Evolutionary conservation across 2,797 vertebrate species (phyloP).

Genomic region (Paedocypris micromegethes): DNA sequence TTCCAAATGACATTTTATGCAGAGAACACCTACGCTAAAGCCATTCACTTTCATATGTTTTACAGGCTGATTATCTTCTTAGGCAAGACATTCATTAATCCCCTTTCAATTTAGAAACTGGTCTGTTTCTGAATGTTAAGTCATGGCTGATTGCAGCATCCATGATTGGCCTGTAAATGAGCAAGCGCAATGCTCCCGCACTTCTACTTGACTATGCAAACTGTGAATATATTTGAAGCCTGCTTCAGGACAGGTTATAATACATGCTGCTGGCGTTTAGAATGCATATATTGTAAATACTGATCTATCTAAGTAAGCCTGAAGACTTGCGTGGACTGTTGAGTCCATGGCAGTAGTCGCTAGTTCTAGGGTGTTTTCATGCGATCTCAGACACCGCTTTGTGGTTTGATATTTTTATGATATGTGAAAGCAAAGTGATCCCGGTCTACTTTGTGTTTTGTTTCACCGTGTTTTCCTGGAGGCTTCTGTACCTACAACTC

Average conservation of each 20-base stretch:
- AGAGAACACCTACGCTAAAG: not conserved
- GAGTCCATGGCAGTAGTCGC: too few species aligned
- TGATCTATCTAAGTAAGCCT: too few species aligned
- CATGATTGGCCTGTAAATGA: constrained; percentile 47
- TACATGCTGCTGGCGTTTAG: too few species aligned
- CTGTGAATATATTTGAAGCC: constrained; percentile 10
- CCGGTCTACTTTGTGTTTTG: too few species aligned
- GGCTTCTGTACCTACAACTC: too few species aligned
- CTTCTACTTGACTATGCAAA: constrained; percentile 35
- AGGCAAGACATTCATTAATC: not conserved
- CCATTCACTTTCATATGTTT: not conserved
- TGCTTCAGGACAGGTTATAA: constrained; percentile 25
- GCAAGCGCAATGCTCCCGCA: constrained; percentile 22
- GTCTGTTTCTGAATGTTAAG: constrained; percentile 7
- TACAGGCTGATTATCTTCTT: not conserved
- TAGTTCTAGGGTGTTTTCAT: too few species aligned
- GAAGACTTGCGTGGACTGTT: too few species aligned
- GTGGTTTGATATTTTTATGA: too few species aligned
- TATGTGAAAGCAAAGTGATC: too few species aligned
- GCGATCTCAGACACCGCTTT: too few species aligned
- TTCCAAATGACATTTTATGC: not conserved
- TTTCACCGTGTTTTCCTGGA: too few species aligned
- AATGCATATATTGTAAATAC: too few species aligned
- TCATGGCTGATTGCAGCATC: constrained; percentile 35
- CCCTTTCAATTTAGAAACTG: constrained; percentile 6